Evolutionary conservation across 2,797 vertebrate genomes (phyloP), one percentile per base, ranked within the genome.

Genomic region (Hephaestus fuliginosus): DNA sequence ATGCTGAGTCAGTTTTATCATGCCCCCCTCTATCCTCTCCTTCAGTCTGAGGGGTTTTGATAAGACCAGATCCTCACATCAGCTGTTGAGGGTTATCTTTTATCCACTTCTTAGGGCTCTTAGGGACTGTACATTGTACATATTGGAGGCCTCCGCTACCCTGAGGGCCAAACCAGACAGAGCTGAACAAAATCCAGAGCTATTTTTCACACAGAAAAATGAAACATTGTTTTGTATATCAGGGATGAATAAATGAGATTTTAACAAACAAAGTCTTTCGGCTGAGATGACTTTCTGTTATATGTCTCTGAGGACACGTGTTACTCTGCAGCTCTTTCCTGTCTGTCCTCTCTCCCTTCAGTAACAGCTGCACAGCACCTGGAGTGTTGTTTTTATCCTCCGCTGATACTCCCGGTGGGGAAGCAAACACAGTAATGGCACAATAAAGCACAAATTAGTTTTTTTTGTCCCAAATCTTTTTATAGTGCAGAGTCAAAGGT

Each of bases 231-330:
- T 93, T 94, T 94, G 91, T 93, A 94, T 90, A 92, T 94, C 87
- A 87, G 87, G 83, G 87, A 93, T 76, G 78, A 95, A 94, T 94
- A 95, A 95, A 95, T 89, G 69, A 86, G 81, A 93, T 94, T 94
- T 93, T 93, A 95, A 94, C 92, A 92, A 92, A 90, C 10, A 53
- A 52, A 8, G n/a, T 9, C 0, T 70, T 62, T 43, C 63, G 76
- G 63, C 65, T 55, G 6, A 44, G 46, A 58, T 14, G 44, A 18
- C 12, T 80, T 61, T 64, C 1, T 62, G 14, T 78, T 58, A 44
- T n/a, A 2, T 43, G 2, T 65, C 15, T 80, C 43, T 1, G 2
- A 18, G 70, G 17, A 44, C 17, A 28, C 52, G 2, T 25, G 41
- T 70, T 22, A 0, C 7, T 65, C 49, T 76, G 67, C 81, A 80